Conservation (phyloP, 2,797 vertebrate species). For the Cryptoblepharus egeriae region DNA sequence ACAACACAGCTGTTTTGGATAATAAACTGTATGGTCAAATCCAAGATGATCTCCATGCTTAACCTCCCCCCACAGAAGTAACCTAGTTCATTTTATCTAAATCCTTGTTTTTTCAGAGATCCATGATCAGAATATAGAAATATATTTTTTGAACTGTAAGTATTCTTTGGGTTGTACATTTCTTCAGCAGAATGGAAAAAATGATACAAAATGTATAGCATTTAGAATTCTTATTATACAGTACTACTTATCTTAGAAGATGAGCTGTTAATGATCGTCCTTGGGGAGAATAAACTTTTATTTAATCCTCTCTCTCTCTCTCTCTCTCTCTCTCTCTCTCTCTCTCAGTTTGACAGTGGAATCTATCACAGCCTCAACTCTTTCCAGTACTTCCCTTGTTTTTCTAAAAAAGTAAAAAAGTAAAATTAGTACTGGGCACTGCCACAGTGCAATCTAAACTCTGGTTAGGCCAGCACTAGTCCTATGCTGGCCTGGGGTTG, state of each 20-base stretch:
- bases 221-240: neutral
- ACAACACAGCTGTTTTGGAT: too few relatives aligned
- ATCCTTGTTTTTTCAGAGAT: neutral
- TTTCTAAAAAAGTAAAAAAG: too few relatives aligned
- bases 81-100: neutral
- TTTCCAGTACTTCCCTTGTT: neutral
- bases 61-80: neutral
- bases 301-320: neutral
- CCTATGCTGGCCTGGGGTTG: too few relatives aligned
- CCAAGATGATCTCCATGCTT: neutral
- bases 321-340: neutral
- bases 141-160: too few relatives aligned
- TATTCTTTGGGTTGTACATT: neutral
- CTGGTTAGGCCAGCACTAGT: too few relatives aligned
- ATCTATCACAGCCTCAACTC: neutral
- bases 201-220: too few relatives aligned
- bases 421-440: too few relatives aligned
- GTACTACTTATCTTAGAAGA: neutral
- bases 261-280: too few relatives aligned
- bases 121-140: neutral
- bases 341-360: neutral
- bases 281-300: neutral
- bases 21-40: neutral
- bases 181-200: neutral
- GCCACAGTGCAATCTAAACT: too few relatives aligned